Evolutionary conservation across 1,140 invertebrate species (phyloP), one percentile per base, ranked within the genome.

Genomic region (Heliconius himera): DNA sequence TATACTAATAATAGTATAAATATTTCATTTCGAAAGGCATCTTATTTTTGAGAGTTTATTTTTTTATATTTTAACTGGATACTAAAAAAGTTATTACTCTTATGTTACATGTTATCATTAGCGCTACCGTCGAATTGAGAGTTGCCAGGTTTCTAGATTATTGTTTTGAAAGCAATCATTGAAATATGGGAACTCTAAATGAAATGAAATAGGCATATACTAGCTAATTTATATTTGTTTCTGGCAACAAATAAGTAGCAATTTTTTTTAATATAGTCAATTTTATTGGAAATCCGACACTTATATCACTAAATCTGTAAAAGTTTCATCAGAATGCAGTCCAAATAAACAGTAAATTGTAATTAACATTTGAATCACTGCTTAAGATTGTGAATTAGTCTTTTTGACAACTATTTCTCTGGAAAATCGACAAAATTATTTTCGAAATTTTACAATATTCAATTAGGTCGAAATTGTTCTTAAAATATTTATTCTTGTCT

Each of bases 361-460:
- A 66, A 66, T 29, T 11, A 26, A 66, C 9, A n/a, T 66, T 66
- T 26, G 3, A 22, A 78, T 80, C 70, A 29, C 78, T 33, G 78
- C 71, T 77, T 80, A 76, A 76, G 51, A 76, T 80, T 80, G 22
- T 76, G 60, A 73, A 72, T 74, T 46, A 51, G 26, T 73, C 76
- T 80, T 80, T 80, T 80, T 77, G 75, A 80, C 29, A 71, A 66
- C 46, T 70, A 74, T 70, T 74, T 56, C 70, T 71, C 29, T 33
- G n/a, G 70, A 75, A 79, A 74, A 79, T 70, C 74, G 22, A 29
- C n/a, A 77, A 73, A 80, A 77, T 80, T 80, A 80, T 80, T 80
- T 80, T 80, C 74, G 70, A 80, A 77, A 77, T 36, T 80, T 80
- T 80, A 80, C 79, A 80, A 76, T 73, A 76, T 76, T 16, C 22